phyloP scores from a whole-genome alignment of 2,888 invertebrate species.

The Xestoiulus laeticollis region DNA sequence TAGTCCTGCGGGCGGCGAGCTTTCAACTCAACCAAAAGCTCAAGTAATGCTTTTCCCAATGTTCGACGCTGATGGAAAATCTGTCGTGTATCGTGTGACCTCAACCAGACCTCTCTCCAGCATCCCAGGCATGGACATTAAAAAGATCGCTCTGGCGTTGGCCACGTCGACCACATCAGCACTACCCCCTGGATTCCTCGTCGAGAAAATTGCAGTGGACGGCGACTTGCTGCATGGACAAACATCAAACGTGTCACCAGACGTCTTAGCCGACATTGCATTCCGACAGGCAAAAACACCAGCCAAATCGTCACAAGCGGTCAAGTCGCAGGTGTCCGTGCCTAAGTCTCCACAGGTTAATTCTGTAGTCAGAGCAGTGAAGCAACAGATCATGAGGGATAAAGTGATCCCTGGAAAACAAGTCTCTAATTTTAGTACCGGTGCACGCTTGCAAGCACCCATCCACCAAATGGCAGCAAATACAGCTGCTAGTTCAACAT shows the following conservation, averaged over 20 bases:
- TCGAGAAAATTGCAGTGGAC: background rate
- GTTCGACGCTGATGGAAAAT: background rate
- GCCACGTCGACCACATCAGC: background rate
- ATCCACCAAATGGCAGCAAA: background rate
- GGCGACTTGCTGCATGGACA: background rate
- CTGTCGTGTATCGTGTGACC: conserved; percentile 32
- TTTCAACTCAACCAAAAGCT: background rate
- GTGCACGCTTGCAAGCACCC: background rate
- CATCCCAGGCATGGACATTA: background rate
- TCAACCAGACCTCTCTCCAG: background rate
- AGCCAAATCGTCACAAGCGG: background rate
- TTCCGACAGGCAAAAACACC: background rate
- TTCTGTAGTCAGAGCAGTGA: background rate
- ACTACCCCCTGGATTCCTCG: background rate
- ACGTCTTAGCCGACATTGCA: background rate
- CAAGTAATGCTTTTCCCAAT: conserved; percentile 48
- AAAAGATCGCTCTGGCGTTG: background rate
- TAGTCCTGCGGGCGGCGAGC: background rate
- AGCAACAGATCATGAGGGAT: background rate
- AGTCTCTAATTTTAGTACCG: no score
- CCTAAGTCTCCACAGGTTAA: background rate
- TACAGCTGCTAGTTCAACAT: background rate
- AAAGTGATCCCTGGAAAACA: no score
- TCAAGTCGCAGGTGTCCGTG: background rate
- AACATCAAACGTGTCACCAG: background rate